Evolutionary conservation across 1,140 invertebrate species (phyloP), one percentile per base, ranked within the genome.

Genomic region (Drosophila bipectinata): DNA sequence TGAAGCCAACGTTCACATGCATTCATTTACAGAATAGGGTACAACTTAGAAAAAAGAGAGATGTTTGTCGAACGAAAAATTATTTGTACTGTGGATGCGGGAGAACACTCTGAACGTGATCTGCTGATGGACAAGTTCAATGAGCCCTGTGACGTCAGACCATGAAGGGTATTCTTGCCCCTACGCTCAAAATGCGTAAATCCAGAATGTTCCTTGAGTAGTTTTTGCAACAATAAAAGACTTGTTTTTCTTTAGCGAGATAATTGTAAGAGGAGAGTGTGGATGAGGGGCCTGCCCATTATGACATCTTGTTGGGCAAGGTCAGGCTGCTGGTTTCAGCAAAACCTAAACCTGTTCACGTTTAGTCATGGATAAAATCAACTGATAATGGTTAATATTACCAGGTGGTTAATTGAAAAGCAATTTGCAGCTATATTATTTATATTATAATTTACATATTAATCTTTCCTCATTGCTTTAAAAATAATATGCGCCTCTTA

Each of bases 101-200:
- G 51, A 57, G 9, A 7, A 32, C 30, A n/a, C 26, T 39, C 9
- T 39, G 8, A 4, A 26, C 12, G 34, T 49, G 64, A 69, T 57
- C 53, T 4, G n/a, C 7, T 41, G 28, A 26, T 41, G 18, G 37
- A 14, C 44, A 84, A 79, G 80, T 79, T 84, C 80, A 83, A 79
- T 71, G 61, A 39, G 71, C 80, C 52, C 32, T 18, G 30, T 78
- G 54, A 66, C 66, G 66, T 77, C 66, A 77, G 34, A n/a, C 0
- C 0, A 1, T 51, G 18, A 37, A 73, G 71, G 52, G 72, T 18
- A 15, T n/a, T 2, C 5, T 24, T 4, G 3, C 2, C 52, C 4
- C 28, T 8, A n/a, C 6, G 15, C 39, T 66, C 15, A 3, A n/a
- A n/a, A 14, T n/a, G n/a, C 18, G 26, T 14, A 28, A n/a, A 7